These are phyloP conservation scores for Pristionchus arcanus DNA, from an alignment of 2,888 invertebrate species.

Conservation along the genomic window DNA sequence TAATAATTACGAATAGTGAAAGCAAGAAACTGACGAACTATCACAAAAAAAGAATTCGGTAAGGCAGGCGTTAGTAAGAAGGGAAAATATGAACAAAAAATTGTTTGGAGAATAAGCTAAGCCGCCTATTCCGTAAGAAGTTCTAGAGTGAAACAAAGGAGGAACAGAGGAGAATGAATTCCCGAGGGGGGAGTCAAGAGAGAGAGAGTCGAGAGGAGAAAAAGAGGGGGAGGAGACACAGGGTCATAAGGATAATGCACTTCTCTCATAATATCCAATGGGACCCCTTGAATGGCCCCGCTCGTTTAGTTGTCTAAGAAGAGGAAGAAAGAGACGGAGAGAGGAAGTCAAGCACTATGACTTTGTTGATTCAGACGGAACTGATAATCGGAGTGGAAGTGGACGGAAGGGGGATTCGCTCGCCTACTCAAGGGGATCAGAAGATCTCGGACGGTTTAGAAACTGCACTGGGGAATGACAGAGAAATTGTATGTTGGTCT, in stretches of 20 bases:
- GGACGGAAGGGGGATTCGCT: background rate
- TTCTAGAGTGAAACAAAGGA: background rate
- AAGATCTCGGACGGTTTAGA: too few relatives aligned
- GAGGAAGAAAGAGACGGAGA: background rate
- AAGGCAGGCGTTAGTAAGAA: too few relatives aligned
- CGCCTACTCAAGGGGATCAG: background rate
- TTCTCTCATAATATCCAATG: constrained; percentile 40
- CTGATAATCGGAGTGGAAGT: background rate
- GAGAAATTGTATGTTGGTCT: background rate
- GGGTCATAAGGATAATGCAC: constrained; percentile 51
- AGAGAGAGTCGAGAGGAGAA: background rate
- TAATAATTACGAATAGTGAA: background rate
- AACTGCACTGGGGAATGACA: background rate
- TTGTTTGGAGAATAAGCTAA: too few relatives aligned
- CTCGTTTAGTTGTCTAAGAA: constrained; percentile 15
- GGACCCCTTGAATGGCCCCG: background rate
- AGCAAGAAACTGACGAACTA: background rate
- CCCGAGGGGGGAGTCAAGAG: background rate
- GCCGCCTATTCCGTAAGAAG: background rate
- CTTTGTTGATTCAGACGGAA: background rate
- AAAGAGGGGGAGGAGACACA: background rate
- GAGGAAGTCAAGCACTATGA: background rate
- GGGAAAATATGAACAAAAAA: too few relatives aligned
- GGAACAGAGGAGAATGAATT: background rate
- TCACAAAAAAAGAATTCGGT: background rate